Conservation (phyloP, 1,140 invertebrate species). For the Aphaenogaster ashmeadi region DNA sequence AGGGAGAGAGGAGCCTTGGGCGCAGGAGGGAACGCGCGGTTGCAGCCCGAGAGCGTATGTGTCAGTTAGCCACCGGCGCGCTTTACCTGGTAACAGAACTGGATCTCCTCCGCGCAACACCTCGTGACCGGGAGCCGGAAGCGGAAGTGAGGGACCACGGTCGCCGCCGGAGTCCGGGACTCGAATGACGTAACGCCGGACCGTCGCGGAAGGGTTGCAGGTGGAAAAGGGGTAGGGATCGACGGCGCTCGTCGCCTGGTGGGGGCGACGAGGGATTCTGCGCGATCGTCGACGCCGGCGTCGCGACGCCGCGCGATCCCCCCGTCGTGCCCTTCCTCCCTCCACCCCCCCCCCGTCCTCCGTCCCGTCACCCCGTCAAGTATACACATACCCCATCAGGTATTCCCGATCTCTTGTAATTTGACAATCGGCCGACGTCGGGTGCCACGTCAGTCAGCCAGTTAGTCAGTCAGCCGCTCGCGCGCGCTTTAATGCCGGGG, state of each 20-base stretch:
- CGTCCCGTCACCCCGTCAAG: background rate
- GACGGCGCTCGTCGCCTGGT: constrained; percentile 45
- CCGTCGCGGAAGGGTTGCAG: constrained; percentile 74
- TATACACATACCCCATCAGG: constrained; percentile 35
- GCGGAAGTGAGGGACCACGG: constrained; percentile 77
- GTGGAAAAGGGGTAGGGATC: constrained; percentile 76
- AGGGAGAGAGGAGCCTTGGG: background rate
- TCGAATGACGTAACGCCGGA: constrained; percentile 81
- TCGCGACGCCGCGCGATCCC: background rate
- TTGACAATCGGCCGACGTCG: constrained; percentile 81
- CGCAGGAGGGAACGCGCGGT: background rate
- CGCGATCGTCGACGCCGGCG: constrained; percentile 69
- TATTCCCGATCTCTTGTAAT: constrained; percentile 59
- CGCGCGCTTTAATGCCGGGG: constrained; percentile 50
- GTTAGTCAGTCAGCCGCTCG: constrained; percentile 69
- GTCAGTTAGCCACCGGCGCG: constrained; percentile 14
- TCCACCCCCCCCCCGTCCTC: background rate
- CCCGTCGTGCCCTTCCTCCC: background rate
- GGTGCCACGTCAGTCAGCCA: constrained; percentile 78
- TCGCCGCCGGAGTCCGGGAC: constrained; percentile 78
- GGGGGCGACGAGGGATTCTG: constrained; percentile 76
- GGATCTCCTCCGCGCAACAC: constrained; percentile 21
- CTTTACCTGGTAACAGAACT: constrained; percentile 50
- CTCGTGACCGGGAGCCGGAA: constrained; percentile 72
- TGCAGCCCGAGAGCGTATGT: background rate